Evolutionary conservation across 2,113 vertebrate genomes (phyloP), one percentile per base, ranked within the genome.

Genomic region (Trichechus manatus): DNA sequence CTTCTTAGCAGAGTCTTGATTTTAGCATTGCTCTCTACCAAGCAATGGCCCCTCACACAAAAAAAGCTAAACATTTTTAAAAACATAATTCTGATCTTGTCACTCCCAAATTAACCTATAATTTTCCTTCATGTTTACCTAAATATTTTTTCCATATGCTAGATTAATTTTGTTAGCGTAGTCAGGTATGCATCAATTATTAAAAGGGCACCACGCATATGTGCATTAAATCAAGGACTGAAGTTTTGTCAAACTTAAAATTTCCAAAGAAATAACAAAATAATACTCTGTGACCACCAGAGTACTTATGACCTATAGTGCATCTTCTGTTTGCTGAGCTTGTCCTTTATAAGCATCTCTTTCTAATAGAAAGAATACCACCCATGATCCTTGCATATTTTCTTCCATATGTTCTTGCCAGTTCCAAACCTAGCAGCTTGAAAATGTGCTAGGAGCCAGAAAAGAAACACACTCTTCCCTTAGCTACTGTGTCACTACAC

Each of bases 71-170:
- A 23, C 3, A 31, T 9, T 90, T 63, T 90, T 77, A 25, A 6
- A 81, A 92, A 79, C 4, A 5, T 31, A 92, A 81, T 92, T 93
- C 63, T 61, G 33, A 70, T 85, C 20, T 89, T 88, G 9, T 72
- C 78, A 93, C 1, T 86, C 3, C 9, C n/a, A 56, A 64, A 59
- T 92, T 74, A 66, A 36, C 11, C 3, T 74, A 74, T 7, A 1
- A 27, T 39, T 3, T n/a, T 86, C 36, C 42, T 93, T 74, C 3
- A 93, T 42, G 29, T 72, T 72, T 63, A 27, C 39, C 6, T 68
- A 84, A 86, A 89, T 79, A 39, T n/a, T 36, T 56, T 96, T 85
- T 87, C 47, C 33, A 89, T 83, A 66, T 72, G 53, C 10, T 29
- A 36, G 29, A 77, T 72, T 23, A 36, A 66, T 87, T 77, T 80